Base-by-base conservation (phyloP, 1,140 invertebrate genomes). In the Bombus confusus region DNA sequence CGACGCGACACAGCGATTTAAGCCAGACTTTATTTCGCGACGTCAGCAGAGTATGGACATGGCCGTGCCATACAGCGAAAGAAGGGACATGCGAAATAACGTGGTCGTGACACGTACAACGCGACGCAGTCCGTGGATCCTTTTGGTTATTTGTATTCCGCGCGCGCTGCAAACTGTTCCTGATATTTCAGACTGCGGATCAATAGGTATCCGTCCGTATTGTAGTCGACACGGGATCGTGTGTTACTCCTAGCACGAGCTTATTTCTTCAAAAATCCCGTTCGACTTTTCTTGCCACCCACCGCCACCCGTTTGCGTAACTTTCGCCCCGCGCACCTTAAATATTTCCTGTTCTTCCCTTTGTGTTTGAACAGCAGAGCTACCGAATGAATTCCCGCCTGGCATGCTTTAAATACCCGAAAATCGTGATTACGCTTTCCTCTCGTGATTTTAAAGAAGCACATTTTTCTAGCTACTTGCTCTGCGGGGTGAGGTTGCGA, bases 141-240 rank as follows among this genome's bases (percentile, higher is more conserved):
- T 64, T 82, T 73, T 6, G 31, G 80, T 47, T 75, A 82, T 82
- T 82, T 82, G 80, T 82, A 82, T 82, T 82, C 80, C 52, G n/a
- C 31, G 41, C 72, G 57, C 62, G 72, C 57, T 18, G 39, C 39
- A 62, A 75, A 43, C 71, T 75, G 80, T 75, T 82, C 71, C 80
- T 75, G 80, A 82, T 82, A 82, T 82, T 82, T 82, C 80, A 64
- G 71, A 74, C 71, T 64, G 57, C 57, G 80, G 80, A 82, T 82
- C 80, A 82, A 82, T 82, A 82, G 80, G 39, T 75, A 82, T 74
- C 72, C 80, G 80, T 47, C 71, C 52, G 80, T 82, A 82, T 82
- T 82, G 80, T 75, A 64, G 39, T 47, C 80, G 71, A 37, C 80
- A 57, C 57, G 57, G 31, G 64, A 82, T 75, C 28, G 39, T 47